Base-by-base conservation (phyloP, 2,888 invertebrate genomes). In the Eutolmus rufibarbis region DNA sequence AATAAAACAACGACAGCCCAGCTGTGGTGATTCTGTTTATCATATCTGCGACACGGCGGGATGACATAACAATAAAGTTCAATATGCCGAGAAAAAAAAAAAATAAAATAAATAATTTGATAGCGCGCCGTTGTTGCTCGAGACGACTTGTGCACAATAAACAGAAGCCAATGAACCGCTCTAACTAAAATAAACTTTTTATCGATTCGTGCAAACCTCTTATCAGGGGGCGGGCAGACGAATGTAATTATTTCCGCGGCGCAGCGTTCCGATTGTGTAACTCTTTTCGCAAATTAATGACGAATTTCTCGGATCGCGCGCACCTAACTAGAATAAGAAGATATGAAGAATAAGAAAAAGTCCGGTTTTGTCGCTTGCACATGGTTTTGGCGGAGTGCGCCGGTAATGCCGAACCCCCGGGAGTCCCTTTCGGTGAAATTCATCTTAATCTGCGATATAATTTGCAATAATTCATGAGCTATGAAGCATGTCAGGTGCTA, bases 401-500 rank as follows among this genome's bases (percentile, higher is more conserved):
- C 5, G 19, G 12, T 5, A 14, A 46, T 79, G n/a, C 12, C 51
- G 79, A 79, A 34, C 34, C 43, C 8, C 14, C 0, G 19, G 66
- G 28, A 12, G 16, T 9, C 28, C 31, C 51, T 31, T 81, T 81
- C 31, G 56, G 16, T 81, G 51, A 81, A 34, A 78, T 56, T 81
- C 28, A 66, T 66, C 34, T 46, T 56, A 81, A 81, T 81, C 23
- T 5, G 12, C 46, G 78, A 23, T 28, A 66, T 66, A 66, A 66
- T 66, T 66, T 46, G 78, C 37, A 40, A 78, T 78, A 78, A 78
- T 78, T 78, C 78, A 78, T 40, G 78, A 40, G 78, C 46, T 78
- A n/a, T 81, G 81, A 34, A 81, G 81, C 81, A 81, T 56, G 81
- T 81, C 81, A 81, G 81, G 81, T 81, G 81, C 81, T 56, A 81